Evolutionary conservation across 2,113 vertebrate genomes (phyloP), one percentile per base, ranked within the genome.

Genomic region (Acinonyx jubatus): DNA sequence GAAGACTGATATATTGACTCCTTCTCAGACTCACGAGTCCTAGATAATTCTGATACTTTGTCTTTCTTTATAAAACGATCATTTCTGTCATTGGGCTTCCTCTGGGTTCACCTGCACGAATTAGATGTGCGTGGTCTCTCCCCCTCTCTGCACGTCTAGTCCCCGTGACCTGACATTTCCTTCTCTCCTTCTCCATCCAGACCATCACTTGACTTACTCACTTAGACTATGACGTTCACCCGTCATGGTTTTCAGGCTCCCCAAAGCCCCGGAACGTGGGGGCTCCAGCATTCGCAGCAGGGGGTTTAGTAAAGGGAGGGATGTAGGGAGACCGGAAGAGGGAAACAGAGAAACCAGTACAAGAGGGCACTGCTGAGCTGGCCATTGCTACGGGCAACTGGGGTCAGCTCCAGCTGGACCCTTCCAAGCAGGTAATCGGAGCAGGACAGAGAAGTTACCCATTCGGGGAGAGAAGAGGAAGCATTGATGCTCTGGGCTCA

Each of bases 241-340:
- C 12, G 12, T 11, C 68, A 50, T 25, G 50, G 16, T n/a, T 1
- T 48, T 23, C 41, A 27, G 52, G 81, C 2, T 36, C 27, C 38
- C 38, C 25, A 55, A 18, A 33, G 3, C 18, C 63, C 21, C 33
- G 27, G 63, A 52, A 74, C 57, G 12, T 10, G 66, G 11, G 65
- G 48, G 2, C 38, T 89, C 3, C 31, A 45, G 25, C 2, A 33
- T 89, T 25, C 31, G 31, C 27, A 57, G 55, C 2, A 25, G 29
- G 23, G 2, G 5, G 3, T 45, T 92, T 19, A 4, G 4, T 0
- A 0, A 25, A 61, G 41, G 23, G 41, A 69, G 38, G 5, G 6
- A 9, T 23, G 41, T 7, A 48, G 57, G 27, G 21, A n/a, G 4
- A 12, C 3, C 52, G 36, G 86, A 71, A 83, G 2, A 69, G 76